A percentile compares a stretch with the other conserved stretches of the same genome.
Conservation (phyloP, 2,797 vertebrate species). For the Alcedo quadribrachys region DNA sequence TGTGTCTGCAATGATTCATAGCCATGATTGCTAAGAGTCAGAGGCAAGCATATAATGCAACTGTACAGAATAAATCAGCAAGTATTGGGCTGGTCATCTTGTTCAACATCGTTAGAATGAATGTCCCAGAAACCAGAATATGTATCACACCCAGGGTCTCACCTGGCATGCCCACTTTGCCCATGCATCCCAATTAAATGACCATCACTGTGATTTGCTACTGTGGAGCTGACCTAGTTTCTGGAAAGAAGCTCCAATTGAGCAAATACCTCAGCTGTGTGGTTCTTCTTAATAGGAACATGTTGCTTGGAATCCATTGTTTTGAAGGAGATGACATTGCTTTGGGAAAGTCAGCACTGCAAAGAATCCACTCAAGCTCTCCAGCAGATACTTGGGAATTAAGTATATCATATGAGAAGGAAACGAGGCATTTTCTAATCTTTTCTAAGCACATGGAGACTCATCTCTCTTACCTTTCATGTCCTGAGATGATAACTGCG, state of each 20-base stretch:
- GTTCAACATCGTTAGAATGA: background rate
- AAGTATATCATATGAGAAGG: slow-evolving; percentile 41
- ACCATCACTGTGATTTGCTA: background rate
- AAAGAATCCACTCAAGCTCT: slow-evolving; percentile 16
- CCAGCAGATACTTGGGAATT: slow-evolving; percentile 45
- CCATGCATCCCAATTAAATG: background rate
- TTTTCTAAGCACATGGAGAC: background rate
- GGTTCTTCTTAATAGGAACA: background rate
- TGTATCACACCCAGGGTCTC: background rate
- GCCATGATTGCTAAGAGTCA: background rate
- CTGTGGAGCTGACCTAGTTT: background rate
- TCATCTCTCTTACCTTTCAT: background rate
- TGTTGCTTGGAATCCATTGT: background rate
- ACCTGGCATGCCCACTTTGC: background rate
- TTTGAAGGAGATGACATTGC: background rate
- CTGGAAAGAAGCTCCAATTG: background rate
- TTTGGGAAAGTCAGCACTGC: slow-evolving; percentile 4
- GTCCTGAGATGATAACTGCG: background rate
- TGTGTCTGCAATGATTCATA: rapidly evolving
- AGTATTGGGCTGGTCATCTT: background rate
- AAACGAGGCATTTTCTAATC: slow-evolving; percentile 40
- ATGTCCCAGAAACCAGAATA: background rate
- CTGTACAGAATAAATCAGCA: background rate
- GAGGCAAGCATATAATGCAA: background rate
- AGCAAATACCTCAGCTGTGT: background rate